phyloP scores from a whole-genome alignment of 2,888 invertebrate genomes.

The Phyllotreta striolata region DNA sequence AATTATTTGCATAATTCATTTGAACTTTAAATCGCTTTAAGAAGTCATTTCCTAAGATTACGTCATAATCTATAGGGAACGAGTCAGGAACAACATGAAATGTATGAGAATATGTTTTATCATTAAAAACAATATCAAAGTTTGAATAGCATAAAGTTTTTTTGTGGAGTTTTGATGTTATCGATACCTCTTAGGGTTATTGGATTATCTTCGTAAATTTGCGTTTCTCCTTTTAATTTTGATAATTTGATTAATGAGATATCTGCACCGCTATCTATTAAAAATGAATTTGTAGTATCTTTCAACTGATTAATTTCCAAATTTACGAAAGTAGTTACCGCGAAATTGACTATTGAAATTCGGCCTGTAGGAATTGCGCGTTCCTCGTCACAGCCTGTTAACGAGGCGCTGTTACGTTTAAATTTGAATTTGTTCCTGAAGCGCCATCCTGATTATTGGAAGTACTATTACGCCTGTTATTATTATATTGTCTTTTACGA shows the following conservation, averaged over 20 bases:
- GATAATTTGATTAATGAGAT: neutral
- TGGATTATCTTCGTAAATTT: conserved; percentile 7
- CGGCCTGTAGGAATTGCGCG: conserved; percentile 6
- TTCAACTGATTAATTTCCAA: conserved; percentile 1
- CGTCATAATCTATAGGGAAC: conserved; percentile 41
- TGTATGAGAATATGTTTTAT: neutral
- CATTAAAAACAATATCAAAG: conserved; percentile 10
- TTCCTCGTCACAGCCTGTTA: conserved; percentile 1
- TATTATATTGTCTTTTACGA: neutral
- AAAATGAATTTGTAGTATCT: conserved; percentile 2
- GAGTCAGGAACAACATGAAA: neutral
- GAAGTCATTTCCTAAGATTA: conserved; percentile 39
- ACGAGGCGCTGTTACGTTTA: neutral
- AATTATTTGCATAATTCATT: conserved; percentile 38
- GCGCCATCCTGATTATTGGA: neutral
- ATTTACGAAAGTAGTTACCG: conserved; percentile 2
- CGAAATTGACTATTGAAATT: neutral
- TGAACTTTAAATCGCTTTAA: conserved; percentile 18
- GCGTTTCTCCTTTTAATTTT: conserved; percentile 3
- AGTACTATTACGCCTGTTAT: neutral
- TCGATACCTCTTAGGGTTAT: conserved; percentile 16
- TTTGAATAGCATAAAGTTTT: conserved; percentile 4
- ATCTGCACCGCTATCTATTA: conserved; percentile 4
- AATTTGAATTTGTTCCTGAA: neutral
- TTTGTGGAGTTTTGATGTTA: neutral